Conservation (phyloP, 2,888 invertebrate genomes). For the Acanthacorydalis orientalis region DNA sequence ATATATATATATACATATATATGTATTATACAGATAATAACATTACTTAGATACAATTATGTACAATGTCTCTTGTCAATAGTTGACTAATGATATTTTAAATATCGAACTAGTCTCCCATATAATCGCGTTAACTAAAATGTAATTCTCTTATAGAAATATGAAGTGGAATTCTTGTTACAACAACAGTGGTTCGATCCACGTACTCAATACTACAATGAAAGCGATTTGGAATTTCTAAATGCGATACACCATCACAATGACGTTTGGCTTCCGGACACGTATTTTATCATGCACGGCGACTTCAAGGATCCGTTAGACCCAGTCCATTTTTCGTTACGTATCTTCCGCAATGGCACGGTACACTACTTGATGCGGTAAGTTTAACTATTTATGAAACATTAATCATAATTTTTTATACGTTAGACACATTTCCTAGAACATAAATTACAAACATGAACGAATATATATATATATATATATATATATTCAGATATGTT, state of each 20-base stretch:
- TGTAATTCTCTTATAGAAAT: constrained; percentile 53
- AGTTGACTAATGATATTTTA: no score
- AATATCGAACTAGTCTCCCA: no score
- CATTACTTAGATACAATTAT: neutral
- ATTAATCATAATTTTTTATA: constrained; percentile 5
- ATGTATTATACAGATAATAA: neutral
- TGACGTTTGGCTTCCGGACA: constrained; percentile 86
- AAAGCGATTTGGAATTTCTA: constrained; percentile 71
- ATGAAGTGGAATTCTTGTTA: constrained; percentile 86
- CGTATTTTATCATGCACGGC: constrained; percentile 92
- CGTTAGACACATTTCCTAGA: neutral
- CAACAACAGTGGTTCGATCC: constrained; percentile 91
- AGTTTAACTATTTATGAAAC: constrained; percentile 13
- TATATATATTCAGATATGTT: no score
- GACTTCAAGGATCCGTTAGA: constrained; percentile 89
- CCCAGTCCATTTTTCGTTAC: constrained; percentile 82
- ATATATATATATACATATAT: constrained; percentile 1
- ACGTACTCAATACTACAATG: constrained; percentile 73
- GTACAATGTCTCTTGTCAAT: neutral
- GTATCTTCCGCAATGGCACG: constrained; percentile 84
- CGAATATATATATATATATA: neutral
- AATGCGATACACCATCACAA: constrained; percentile 89
- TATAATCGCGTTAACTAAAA: no score
- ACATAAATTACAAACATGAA: neutral
- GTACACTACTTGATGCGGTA: constrained; percentile 87